These are phyloP conservation scores for Gorsachius goisagi DNA, from an alignment of 2,113 vertebrate species.

Conservation along the genomic window DNA sequence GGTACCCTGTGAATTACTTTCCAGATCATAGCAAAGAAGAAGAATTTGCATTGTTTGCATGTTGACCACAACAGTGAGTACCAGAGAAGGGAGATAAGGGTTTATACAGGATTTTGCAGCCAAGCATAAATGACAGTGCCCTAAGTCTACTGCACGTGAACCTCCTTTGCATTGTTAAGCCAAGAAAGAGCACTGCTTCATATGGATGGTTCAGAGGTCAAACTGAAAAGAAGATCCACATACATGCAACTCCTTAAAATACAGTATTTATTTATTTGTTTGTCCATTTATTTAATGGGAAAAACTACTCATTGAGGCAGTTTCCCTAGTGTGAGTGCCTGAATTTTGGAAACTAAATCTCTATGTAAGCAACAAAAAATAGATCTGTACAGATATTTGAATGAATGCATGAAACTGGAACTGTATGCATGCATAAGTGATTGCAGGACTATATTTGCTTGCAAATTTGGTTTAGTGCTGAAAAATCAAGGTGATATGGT, in stretches of 20 bases:
- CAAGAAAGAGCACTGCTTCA: not conserved
- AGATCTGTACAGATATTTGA: not conserved
- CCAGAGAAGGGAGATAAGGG: not conserved
- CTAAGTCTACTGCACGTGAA: not conserved
- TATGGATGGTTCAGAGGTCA: not conserved
- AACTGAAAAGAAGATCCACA: not conserved
- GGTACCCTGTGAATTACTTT: not conserved
- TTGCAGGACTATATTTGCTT: not conserved
- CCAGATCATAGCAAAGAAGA: not conserved
- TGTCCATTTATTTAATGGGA: not conserved
- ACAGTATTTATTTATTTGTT: not conserved
- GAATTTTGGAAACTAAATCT: not conserved
- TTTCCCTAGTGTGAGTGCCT: not conserved
- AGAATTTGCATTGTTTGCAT: not conserved
- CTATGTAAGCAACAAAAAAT: not conserved
- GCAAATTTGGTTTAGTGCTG: not conserved
- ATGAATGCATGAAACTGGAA: not conserved
- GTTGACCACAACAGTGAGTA: not conserved
- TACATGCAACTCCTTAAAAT: not conserved
- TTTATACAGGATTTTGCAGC: not conserved
- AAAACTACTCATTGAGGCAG: not conserved
- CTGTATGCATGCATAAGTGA: not conserved
- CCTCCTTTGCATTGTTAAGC: not conserved
- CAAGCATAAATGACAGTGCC: not conserved
- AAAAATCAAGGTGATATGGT: not conserved